A percentile compares a stretch with the other conserved stretches of the same genome.
These are phyloP conservation scores for Tenthredo amoena DNA, from an alignment of 2,888 invertebrate species.

Conservation along the genomic window DNA sequence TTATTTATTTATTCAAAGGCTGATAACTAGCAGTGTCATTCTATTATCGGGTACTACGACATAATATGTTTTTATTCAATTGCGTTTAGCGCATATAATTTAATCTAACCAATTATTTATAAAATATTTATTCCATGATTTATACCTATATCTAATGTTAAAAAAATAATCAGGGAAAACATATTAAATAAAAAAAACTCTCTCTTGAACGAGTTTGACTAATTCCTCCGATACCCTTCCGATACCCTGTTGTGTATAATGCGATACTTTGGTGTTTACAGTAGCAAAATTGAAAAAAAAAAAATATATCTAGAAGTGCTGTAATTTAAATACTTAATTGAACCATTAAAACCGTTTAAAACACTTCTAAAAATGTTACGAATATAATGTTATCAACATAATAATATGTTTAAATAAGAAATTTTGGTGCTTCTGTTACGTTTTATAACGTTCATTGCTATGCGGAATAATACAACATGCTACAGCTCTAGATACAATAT, in stretches of 20 bases:
- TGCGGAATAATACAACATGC: background rate
- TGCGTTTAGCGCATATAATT: background rate
- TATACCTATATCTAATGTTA: conserved; percentile 21
- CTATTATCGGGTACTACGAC: conserved; percentile 20
- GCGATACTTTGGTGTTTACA: background rate
- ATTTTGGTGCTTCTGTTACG: background rate
- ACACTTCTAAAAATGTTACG: background rate
- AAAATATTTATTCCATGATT: background rate
- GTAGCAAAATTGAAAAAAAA: background rate
- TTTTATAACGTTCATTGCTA: background rate
- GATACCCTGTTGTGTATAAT: background rate
- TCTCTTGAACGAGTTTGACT: background rate
- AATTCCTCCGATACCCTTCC: background rate
- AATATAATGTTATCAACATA: background rate
- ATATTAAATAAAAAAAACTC: background rate
- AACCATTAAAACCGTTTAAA: background rate
- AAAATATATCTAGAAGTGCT: background rate
- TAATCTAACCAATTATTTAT: background rate
- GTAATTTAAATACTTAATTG: background rate
- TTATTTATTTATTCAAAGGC: conserved; percentile 45
- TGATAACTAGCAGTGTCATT: conserved; percentile 35
- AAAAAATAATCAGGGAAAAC: background rate
- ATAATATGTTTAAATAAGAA: background rate
- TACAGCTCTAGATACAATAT: background rate
- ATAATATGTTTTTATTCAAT: background rate